Conservation (phyloP, 2,113 vertebrate species). For the Phoxinus phoxinus region DNA sequence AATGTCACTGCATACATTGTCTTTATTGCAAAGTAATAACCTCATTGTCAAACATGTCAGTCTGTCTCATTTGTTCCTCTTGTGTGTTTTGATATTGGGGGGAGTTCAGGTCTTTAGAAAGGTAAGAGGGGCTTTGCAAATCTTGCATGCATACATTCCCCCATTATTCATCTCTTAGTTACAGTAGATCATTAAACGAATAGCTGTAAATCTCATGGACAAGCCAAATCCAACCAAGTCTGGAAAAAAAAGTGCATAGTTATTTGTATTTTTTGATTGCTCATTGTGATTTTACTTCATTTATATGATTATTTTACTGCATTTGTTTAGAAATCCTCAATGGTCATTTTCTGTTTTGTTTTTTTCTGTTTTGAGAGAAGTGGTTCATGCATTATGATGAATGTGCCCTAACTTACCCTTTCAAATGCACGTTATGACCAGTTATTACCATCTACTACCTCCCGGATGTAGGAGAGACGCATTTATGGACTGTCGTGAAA, state of each 20-base stretch:
- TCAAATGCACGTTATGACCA: not conserved
- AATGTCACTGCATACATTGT: conserved; percentile 5
- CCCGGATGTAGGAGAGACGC: conserved; percentile 6
- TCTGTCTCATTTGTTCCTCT: conserved; percentile 85
- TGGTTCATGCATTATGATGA: conserved; percentile 32
- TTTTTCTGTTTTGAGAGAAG: not conserved
- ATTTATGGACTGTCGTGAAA: conserved; percentile 8
- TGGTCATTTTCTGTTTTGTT: not conserved
- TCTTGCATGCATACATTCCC: conserved; percentile 78
- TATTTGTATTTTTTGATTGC: conserved; percentile 12
- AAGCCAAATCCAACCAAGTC: not conserved
- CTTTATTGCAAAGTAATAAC: conserved; percentile 27
- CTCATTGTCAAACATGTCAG: conserved; percentile 23
- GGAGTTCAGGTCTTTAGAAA: conserved; percentile 92
- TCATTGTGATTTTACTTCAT: conserved; percentile 1
- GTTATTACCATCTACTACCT: not conserved
- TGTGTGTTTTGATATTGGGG: conserved; percentile 84
- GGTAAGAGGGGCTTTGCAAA: conserved; percentile 86
- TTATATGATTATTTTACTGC: not conserved
- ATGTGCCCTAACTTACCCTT: conserved; percentile 1
- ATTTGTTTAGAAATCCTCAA: conserved; percentile 7
- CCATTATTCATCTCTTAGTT: conserved; percentile 16
- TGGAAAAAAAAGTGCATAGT: not conserved
- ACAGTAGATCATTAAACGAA: not conserved
- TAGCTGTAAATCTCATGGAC: not conserved